phyloP scores from a whole-genome alignment of 2,888 invertebrate species.

The Thymelicus lineola region DNA sequence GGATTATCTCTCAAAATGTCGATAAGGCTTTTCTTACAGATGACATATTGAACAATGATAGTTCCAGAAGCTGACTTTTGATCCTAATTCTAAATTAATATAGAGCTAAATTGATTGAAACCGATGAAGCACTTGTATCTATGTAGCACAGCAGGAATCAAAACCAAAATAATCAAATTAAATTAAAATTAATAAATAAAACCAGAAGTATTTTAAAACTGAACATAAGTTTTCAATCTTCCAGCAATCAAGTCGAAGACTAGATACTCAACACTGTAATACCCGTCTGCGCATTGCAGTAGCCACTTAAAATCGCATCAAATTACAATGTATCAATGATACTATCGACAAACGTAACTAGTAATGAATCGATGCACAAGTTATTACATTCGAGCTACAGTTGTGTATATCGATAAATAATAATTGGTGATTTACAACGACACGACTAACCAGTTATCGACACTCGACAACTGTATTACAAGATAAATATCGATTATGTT shows the following conservation, averaged over 20 bases:
- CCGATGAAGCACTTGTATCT: no score
- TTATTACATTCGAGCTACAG: conserved; percentile 3
- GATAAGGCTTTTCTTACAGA: no score
- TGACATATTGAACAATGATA: no score
- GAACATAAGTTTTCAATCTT: neutral
- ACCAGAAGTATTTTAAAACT: neutral
- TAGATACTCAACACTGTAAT: neutral
- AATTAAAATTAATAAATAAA: neutral
- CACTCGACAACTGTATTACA: conserved; percentile 59
- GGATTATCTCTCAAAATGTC: no score
- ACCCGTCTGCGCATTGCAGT: neutral
- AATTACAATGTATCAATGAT: conserved; percentile 11
- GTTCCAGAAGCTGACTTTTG: no score
- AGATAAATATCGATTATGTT: conserved; percentile 60
- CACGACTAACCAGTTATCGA: conserved; percentile 29
- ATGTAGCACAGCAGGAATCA: no score
- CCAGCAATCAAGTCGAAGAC: neutral
- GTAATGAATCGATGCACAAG: conserved; percentile 2
- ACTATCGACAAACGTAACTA: conserved; percentile 2
- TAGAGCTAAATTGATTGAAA: no score
- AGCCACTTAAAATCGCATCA: conserved; percentile 12
- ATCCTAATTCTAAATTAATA: no score
- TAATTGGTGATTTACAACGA: conserved; percentile 32
- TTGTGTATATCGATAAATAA: conserved; percentile 31
- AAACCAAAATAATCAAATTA: no score